Evolutionary conservation across 2,888 invertebrate species (phyloP), one percentile per base, ranked within the genome.

Genomic region (Salticus scenicus): DNA sequence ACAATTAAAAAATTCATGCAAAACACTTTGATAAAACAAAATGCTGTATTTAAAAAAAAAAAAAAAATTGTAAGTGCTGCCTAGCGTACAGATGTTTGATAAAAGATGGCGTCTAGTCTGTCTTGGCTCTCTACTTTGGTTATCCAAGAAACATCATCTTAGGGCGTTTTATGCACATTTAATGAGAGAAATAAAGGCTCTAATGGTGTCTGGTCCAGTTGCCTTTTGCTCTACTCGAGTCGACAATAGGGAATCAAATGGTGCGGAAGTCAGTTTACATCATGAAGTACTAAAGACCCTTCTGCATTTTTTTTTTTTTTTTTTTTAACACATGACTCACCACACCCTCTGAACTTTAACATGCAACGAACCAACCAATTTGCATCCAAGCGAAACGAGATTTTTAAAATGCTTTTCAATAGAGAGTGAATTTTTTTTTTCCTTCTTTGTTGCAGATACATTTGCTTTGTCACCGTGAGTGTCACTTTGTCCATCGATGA

Each of bases 121-220:
- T 12, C 57, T 24, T 17, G 5, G 57, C 24, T 24, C 20, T 24
- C 12, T 12, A 24, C 57, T 57, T 57, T 24, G 57, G 57, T 57
- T 57, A 24, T 24, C 17, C 57, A 5, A 2, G 57, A 12, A 63
- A 75, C 75, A 81, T 75, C 67, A 75, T 74, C 81, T 67, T 81
- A n/a, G 81, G 75, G 57, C 51, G 69, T 69, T 74, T 82, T 74
- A 82, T 76, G 75, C 63, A 27, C 75, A 82, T 82, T 82, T 82
- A 82, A 82, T 82, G 82, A 82, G 75, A 33, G 64, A 57, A 76
- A 82, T 82, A 75, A 76, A 70, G 47, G 57, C 70, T 24, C 75
- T 82, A 82, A 82, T 82, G 82, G 82, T 82, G 75, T 74, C 63
- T 75, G 75, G 82, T 41, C 70, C 75, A 82, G 75, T 82, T 64